Evolutionary conservation across 2,888 invertebrate genomes (phyloP).

Genomic region (Calameuta idolon): DNA sequence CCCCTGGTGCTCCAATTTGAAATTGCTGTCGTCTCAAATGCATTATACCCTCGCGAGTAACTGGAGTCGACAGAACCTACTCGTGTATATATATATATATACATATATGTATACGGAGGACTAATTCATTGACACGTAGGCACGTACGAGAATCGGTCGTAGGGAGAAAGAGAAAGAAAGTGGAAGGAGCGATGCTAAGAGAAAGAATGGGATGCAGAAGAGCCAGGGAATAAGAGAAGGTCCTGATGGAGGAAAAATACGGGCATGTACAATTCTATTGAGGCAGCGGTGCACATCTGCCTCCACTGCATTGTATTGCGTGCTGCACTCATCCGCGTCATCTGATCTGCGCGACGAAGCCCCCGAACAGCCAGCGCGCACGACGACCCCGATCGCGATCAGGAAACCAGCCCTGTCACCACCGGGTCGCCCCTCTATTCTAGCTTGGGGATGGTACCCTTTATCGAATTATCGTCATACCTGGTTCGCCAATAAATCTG

Average conservation of each 20-base stretch:
- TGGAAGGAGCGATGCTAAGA: constrained; percentile 11
- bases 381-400: constrained; percentile 15
- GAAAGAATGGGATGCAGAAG: constrained; percentile 10
- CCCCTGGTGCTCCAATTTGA: constrained; percentile 29
- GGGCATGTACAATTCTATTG: constrained; percentile 36
- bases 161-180: constrained; percentile 8
- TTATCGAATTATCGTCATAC: constrained; percentile 59
- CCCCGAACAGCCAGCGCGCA: constrained; percentile 12
- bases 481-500: constrained; percentile 55
- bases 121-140: not conserved
- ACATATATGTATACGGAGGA: not conserved
- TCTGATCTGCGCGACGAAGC: constrained; percentile 40
- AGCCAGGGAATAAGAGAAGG: constrained; percentile 14
- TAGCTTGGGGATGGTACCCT: constrained; percentile 34
- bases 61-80: not conserved
- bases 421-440: constrained; percentile 1
- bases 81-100: not conserved
- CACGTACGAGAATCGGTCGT: constrained; percentile 8
- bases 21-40: constrained; percentile 36
- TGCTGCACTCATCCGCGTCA: constrained; percentile 52
- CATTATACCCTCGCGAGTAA: constrained; percentile 23
- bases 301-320: constrained; percentile 47
- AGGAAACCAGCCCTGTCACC: constrained; percentile 11
- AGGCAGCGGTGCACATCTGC: constrained; percentile 50
- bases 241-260: not conserved